Conservation (phyloP, 2,797 vertebrate species). For the Catamblyrhynchus diadema region DNA sequence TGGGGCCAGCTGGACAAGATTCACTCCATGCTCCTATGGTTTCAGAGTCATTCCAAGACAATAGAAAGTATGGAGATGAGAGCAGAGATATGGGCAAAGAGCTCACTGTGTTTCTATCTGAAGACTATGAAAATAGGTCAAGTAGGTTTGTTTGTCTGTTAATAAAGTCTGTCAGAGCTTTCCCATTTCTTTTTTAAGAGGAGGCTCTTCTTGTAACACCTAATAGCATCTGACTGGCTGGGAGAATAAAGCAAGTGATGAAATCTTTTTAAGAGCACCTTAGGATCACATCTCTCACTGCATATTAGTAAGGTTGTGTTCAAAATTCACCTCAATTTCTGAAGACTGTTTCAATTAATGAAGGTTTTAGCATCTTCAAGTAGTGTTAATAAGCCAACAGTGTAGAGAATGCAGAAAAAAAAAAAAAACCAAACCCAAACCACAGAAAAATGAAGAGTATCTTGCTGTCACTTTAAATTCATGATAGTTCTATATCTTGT, state of each 20-base stretch:
- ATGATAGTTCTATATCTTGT: background rate
- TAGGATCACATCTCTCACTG: background rate
- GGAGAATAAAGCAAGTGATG: background rate
- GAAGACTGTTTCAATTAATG: background rate
- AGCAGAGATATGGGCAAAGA: conserved; percentile 21
- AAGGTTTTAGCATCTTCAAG: background rate
- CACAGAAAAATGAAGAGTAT: background rate
- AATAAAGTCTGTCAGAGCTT: conserved; percentile 4
- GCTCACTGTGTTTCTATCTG: background rate
- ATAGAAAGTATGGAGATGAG: conserved; percentile 23
- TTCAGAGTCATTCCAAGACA: conserved; percentile 35
- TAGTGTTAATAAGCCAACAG: background rate
- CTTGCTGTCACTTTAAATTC: background rate
- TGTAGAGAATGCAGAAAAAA: background rate
- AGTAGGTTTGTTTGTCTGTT: background rate
- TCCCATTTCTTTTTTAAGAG: background rate
- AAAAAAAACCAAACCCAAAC: background rate
- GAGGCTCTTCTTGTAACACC: background rate
- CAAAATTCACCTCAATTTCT: background rate
- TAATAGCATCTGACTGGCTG: background rate
- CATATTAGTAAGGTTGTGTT: background rate
- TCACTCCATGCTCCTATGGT: background rate
- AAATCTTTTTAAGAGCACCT: background rate
- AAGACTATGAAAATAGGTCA: conserved; percentile 54
- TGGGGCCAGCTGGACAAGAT: conserved; percentile 42